These are phyloP conservation scores for Acridotheres tristis DNA, from an alignment of 2,797 vertebrate genomes.

Conservation along the genomic window DNA sequence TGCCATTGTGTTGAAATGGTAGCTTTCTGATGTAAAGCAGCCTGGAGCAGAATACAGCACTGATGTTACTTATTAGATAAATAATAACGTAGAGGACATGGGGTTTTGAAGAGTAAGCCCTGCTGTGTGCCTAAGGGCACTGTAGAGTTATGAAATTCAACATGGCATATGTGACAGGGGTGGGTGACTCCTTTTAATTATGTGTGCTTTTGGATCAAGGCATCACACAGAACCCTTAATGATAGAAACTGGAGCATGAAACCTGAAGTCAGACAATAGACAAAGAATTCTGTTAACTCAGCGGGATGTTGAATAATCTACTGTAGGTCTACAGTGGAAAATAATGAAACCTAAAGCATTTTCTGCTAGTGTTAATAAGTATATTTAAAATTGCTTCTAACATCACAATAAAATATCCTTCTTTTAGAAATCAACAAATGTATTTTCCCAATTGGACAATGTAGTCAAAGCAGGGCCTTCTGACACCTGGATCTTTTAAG, in stretches of 20 bases:
- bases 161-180: slow-evolving; percentile 28
- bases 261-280: not conserved
- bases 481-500: not conserved
- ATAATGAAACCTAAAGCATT: not conserved
- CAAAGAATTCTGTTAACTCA: slow-evolving; percentile 1
- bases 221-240: not conserved
- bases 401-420: not conserved
- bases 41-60: slow-evolving; percentile 14
- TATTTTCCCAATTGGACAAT: not conserved
- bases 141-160: slow-evolving; percentile 39
- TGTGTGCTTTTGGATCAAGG: slow-evolving; percentile 42
- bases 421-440: not conserved
- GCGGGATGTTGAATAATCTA: not conserved
- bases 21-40: not conserved
- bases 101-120: slow-evolving; percentile 1
- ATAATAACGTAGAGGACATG: slow-evolving; percentile 17
- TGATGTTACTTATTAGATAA: slow-evolving; percentile 54
- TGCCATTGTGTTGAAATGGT: not conserved
- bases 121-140: slow-evolving; percentile 45
- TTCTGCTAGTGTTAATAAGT: not conserved
- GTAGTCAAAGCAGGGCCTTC: not conserved
- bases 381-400: not conserved
- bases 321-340: not conserved
- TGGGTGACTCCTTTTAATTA: slow-evolving; percentile 62
- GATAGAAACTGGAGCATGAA: slow-evolving; percentile 16